A percentile compares a stretch with the other conserved stretches of the same genome.
These are phyloP conservation scores for Drosophila tristis DNA, from an alignment of 1,140 invertebrate species.

Conservation along the genomic window DNA sequence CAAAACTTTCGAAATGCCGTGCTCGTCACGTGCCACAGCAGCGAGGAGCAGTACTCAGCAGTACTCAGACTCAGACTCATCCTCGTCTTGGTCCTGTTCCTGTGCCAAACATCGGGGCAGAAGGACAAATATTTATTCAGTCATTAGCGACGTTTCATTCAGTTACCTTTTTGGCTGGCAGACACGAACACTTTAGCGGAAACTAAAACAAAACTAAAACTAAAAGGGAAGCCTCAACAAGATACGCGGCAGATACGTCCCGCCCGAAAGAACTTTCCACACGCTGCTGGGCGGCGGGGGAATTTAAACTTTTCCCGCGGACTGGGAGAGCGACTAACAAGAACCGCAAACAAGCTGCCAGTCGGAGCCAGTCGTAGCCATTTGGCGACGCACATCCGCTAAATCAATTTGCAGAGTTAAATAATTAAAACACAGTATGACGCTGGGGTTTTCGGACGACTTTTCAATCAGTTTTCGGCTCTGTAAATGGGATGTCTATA, in stretches of 20 bases:
- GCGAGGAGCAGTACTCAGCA: too few relatives aligned
- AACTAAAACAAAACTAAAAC: conserved; percentile 27
- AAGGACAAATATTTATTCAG: conserved; percentile 59
- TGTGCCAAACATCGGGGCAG: conserved; percentile 13
- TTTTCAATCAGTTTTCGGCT: conserved; percentile 23
- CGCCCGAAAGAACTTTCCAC: conserved; percentile 42
- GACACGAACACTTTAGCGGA: conserved; percentile 20
- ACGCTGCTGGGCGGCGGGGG: not conserved
- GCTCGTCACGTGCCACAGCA: conserved; percentile 38
- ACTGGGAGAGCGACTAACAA: conserved; percentile 31
- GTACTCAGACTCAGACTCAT: too few relatives aligned
- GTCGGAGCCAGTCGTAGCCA: conserved; percentile 4
- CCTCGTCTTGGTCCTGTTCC: too few relatives aligned
- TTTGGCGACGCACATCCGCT: conserved; percentile 35
- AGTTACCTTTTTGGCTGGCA: conserved; percentile 43
- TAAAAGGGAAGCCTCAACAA: conserved; percentile 21
- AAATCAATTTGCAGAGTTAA: conserved; percentile 54
- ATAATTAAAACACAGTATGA: conserved; percentile 54
- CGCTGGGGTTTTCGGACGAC: conserved; percentile 24
- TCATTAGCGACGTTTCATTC: conserved; percentile 55
- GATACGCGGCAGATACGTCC: conserved; percentile 34
- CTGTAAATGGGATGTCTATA: too few relatives aligned
- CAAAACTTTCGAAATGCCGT: conserved; percentile 27
- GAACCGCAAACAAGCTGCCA: conserved; percentile 55
- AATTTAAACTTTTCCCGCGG: not conserved